Percentiles rank a stretch among this genome's conserved stretches.
phyloP scores from a whole-genome alignment of 2,797 vertebrate genomes.

The Sandelia bainsii region DNA sequence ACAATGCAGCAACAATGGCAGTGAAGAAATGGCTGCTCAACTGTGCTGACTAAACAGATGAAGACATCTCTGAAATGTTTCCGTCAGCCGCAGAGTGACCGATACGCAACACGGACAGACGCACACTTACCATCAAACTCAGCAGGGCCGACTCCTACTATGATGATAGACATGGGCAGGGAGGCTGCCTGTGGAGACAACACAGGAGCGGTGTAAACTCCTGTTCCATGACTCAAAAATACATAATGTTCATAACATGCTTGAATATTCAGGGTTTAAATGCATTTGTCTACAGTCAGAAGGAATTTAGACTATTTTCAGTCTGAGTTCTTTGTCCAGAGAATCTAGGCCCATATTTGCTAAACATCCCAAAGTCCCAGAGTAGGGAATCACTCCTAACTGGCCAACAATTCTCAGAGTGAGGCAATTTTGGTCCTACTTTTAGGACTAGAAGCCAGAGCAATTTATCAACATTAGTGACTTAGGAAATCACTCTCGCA shows the following conservation, averaged over 20 bases:
- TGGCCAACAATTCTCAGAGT: too few species aligned
- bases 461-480: too few species aligned
- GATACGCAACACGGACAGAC: background rate
- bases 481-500: too few species aligned
- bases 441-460: too few species aligned
- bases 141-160: slow-evolving; percentile 92
- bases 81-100: background rate
- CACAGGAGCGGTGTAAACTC: slow-evolving; percentile 23
- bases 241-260: slow-evolving; percentile 10
- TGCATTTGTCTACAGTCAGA: background rate
- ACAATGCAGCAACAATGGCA: background rate
- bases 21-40: background rate
- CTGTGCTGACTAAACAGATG: background rate
- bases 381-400: too few species aligned
- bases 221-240: background rate
- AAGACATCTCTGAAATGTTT: slow-evolving; percentile 9
- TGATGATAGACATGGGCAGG: slow-evolving; percentile 93
- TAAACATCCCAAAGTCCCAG: too few species aligned
- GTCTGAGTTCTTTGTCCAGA: too few species aligned
- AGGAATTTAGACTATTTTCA: background rate
- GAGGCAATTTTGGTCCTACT: too few species aligned
- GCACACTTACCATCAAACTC: slow-evolving; percentile 90
- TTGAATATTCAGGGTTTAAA: background rate
- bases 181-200: slow-evolving; percentile 85
- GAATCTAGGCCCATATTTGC: too few species aligned